Conservation (phyloP, 2,888 invertebrate species). For the Napeogenes sylphis region DNA sequence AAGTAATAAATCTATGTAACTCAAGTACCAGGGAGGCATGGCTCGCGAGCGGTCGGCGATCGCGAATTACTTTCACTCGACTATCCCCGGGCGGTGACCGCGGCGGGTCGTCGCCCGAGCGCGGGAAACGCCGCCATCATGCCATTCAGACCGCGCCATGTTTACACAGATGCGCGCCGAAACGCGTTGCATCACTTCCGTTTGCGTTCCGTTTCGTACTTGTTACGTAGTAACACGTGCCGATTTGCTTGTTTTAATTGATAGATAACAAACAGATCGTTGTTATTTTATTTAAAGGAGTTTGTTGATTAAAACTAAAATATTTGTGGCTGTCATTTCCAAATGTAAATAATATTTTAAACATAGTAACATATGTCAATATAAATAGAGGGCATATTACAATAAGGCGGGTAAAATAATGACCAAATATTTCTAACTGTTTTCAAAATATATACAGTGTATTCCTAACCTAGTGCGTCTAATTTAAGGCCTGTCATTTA, state of each 20-base stretch:
- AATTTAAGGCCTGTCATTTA: conserved; percentile 26
- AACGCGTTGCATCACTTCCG: conserved; percentile 77
- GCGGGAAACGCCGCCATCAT: conserved; percentile 67
- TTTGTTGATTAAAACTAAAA: too few relatives aligned
- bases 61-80: conserved; percentile 77
- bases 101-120: conserved; percentile 67
- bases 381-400: too few relatives aligned
- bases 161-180: conserved; percentile 77
- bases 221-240: conserved; percentile 56
- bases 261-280: conserved; percentile 17
- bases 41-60: conserved; percentile 65
- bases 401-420: neutral
- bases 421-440: neutral
- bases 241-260: conserved; percentile 48
- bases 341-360: neutral
- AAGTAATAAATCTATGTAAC: conserved; percentile 35
- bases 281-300: too few relatives aligned
- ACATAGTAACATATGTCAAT: neutral
- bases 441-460: conserved; percentile 20
- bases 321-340: too few relatives aligned
- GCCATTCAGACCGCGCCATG: conserved; percentile 75
- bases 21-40: conserved; percentile 63
- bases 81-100: conserved; percentile 72
- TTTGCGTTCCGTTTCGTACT: conserved; percentile 67
- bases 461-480: conserved; percentile 22